Evolutionary conservation across 2,113 vertebrate species (phyloP), one percentile per base, ranked within the genome.

Genomic region (Lampris megalopsis): DNA sequence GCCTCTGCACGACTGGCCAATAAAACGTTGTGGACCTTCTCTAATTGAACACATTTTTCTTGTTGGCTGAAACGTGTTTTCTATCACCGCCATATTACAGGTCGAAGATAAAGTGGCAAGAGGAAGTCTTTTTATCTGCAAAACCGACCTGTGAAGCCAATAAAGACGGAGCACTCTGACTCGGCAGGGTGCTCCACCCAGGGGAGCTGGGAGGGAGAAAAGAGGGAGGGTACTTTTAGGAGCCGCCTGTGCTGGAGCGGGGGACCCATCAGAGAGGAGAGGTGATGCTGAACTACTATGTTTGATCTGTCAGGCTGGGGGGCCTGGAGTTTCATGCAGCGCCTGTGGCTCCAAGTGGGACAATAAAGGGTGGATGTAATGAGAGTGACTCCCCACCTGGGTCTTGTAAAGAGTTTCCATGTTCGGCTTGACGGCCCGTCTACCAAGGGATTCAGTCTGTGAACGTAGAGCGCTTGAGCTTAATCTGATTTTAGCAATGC

Each of bases 361-460:
- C 24, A 84, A 90, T 91, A 77, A 87, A 59, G 62, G 82, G 59
- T 72, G 72, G 85, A 80, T 75, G 72, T 52, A 72, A 77, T 69
- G 49, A 87, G 90, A 90, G 82, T 81, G 68, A 83, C 77, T 86
- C 47, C 70, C 79, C 84, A 89, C 81, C 81, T 90, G 85, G 70
- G 81, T 66, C 87, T 91, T 81, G 84, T 93, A 91, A 91, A 91
- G 69, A 74, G 75, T 71, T 85, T 85, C 74, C 79, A 90, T 76
- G 74, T 66, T 75, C 67, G 58, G 59, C 70, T 79, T 85, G 88
- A 86, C 35, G 49, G 9, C 37, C 36, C 68, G 79, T 59, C 66
- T 73, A 62, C 48, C 65, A 59, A 57, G 38, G 54, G 40, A 10
- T 48, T 57, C 71, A 59, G 68, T 56, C 24, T 73, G 64, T 65